Conservation (phyloP, 2,797 vertebrate species). For the Garrulus glandarius region DNA sequence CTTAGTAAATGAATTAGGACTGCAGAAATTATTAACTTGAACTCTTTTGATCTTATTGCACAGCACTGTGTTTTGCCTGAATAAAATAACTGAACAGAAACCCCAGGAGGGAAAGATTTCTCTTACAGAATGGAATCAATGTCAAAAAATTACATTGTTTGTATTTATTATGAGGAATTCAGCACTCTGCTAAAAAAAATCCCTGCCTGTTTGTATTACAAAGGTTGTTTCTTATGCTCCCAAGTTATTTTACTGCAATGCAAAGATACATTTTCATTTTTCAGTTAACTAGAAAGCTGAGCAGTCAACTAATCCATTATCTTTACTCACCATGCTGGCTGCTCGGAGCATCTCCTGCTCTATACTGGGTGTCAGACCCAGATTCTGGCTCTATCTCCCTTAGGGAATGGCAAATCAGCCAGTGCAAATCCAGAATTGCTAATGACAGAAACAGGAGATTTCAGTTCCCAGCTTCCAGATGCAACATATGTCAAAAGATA, state of each 20-base stretch:
- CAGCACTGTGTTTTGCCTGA: background rate
- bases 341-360: background rate
- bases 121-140: background rate
- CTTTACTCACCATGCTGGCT: conserved; percentile 59
- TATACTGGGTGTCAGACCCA: conserved; percentile 27
- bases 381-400: conserved; percentile 56
- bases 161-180: background rate
- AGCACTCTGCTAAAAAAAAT: background rate
- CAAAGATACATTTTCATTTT: background rate
- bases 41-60: background rate
- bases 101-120: background rate
- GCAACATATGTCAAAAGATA: conserved; percentile 70
- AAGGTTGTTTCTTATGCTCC: background rate
- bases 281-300: background rate
- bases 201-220: background rate
- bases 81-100: background rate
- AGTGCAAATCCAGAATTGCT: conserved; percentile 60
- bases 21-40: background rate
- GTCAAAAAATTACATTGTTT: background rate
- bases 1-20: background rate
- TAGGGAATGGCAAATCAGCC: conserved; percentile 21
- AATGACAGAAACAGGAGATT: conserved; percentile 16
- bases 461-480: conserved; percentile 55
- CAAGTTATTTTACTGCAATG: background rate
- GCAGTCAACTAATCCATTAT: background rate